Evolutionary conservation across 2,113 vertebrate genomes (phyloP), one percentile per base, ranked within the genome.

Genomic region (Ivindomyrus marchei): DNA sequence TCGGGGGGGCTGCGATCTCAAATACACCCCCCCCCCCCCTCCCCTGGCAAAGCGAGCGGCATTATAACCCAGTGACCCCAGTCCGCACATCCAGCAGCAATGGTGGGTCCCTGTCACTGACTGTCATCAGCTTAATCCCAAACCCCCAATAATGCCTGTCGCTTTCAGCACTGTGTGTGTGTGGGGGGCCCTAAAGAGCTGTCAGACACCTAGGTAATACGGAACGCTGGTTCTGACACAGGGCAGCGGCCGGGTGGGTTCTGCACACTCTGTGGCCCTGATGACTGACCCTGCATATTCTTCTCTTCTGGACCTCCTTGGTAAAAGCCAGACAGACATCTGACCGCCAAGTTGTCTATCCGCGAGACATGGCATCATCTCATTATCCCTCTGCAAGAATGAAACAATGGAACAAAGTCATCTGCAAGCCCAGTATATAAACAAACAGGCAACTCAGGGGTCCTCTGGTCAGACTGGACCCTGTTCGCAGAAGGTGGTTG

Each of bases 291-390:
- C 94, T 95, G 92, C 98, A 98, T 92, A 99, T 96, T 93, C 6
- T 97, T 99, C 95, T 99, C 98, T 49, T 98, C 99, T 50, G 98
- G 99, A 93, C 99, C 98, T 90, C 98, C 98, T 49, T 99, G 96
- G 96, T 96, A 97, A 96, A 24, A 46, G 36, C 45, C n/a, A 89
- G 50, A 85, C 8, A 58, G 13, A 85, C 77, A 42, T 36, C 21
- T 53, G 66, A 92, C 92, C 15, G 6, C 6, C 74, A 80, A 80
- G 17, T 10, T 19, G 36, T 80, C 36, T 17, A 42, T 39, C 36
- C 5, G 5, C 13, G 19, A 6, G 10, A 31, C n/a, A 13, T 70
- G 62, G 10, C 27, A 31, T 70, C n/a, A 31, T 80, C 31, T 39
- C 36, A 80, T 31, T 27, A 70, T 31, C 36, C 74, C 13, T 77